These are phyloP conservation scores for Centroberyx gerrardi DNA, from an alignment of 2,797 vertebrate species.

Conservation along the genomic window DNA sequence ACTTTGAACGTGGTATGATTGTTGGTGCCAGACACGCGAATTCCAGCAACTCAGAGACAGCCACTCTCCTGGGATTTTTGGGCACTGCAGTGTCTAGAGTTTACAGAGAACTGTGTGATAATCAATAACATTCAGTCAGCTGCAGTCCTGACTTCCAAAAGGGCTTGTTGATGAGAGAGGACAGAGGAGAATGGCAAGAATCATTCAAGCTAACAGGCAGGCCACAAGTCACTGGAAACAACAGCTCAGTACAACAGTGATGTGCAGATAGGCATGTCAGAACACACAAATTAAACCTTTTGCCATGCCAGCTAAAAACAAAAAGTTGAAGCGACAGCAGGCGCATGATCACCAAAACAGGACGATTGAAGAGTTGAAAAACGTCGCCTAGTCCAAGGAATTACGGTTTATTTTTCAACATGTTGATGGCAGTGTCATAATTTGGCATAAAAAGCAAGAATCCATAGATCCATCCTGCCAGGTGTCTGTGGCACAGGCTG, in stretches of 20 bases:
- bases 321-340: too few species aligned
- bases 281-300: background rate
- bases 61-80: too few species aligned
- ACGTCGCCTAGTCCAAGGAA: too few species aligned
- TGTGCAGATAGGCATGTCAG: background rate
- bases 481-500: background rate
- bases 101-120: slow-evolving; percentile 15
- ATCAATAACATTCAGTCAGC: slow-evolving; percentile 32
- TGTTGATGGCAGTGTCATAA: background rate
- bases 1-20: too few species aligned
- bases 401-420: too few species aligned
- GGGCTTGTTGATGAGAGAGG: slow-evolving; percentile 8
- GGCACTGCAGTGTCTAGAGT: background rate
- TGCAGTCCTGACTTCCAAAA: background rate
- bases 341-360: too few species aligned
- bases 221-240: slow-evolving; percentile 7
- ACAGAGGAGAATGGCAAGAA: slow-evolving; percentile 5
- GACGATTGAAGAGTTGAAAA: too few species aligned
- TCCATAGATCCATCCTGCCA: background rate
- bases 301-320: too few species aligned
- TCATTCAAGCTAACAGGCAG: background rate
- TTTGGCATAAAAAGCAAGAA: background rate
- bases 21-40: too few species aligned
- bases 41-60: too few species aligned
- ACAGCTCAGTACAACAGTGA: background rate